A percentile compares a stretch with the other conserved stretches of the same genome.
Evolutionary conservation across 1,140 invertebrate species (phyloP).

Genomic region (Bilobella aurantiaca): DNA sequence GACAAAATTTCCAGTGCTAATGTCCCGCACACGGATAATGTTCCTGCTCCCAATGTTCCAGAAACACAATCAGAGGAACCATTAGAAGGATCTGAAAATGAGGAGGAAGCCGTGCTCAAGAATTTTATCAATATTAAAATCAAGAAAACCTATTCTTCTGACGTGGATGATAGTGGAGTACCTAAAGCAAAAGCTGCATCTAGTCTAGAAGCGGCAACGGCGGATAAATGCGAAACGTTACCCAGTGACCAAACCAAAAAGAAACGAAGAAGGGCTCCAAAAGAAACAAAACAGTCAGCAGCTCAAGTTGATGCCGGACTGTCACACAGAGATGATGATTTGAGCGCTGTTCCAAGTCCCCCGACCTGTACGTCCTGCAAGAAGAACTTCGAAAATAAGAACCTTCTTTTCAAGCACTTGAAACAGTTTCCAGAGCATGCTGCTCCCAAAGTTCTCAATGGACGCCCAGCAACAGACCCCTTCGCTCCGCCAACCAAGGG

Average conservation of each 20-base stretch:
- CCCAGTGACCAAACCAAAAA: neutral
- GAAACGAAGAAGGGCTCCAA: slow-evolving; percentile 16
- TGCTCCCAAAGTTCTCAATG: neutral
- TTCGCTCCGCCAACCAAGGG: neutral
- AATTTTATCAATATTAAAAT: slow-evolving; percentile 1
- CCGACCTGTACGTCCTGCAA: slow-evolving; percentile 15
- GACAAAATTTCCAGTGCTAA: too few relatives aligned
- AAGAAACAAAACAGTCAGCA: neutral
- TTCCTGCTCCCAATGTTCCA: too few relatives aligned
- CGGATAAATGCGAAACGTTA: too few relatives aligned
- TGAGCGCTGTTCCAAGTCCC: neutral
- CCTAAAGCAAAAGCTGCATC: neutral
- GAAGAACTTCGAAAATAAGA: slow-evolving; percentile 12
- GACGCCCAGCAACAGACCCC: neutral
- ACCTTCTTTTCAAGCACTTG: slow-evolving; percentile 22
- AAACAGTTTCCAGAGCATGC: slow-evolving; percentile 15
- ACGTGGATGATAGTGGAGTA: neutral
- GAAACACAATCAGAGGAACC: too few relatives aligned
- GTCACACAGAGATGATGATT: too few relatives aligned
- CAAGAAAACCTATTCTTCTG: neutral
- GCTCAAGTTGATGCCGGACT: neutral
- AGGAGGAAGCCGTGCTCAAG: slow-evolving; percentile 1
- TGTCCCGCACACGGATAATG: too few relatives aligned
- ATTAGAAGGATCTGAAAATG: slow-evolving; percentile 8
- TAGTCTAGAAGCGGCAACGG: neutral